Conservation (phyloP, 2,113 vertebrate species). For the Cryptotis parvus region DNA sequence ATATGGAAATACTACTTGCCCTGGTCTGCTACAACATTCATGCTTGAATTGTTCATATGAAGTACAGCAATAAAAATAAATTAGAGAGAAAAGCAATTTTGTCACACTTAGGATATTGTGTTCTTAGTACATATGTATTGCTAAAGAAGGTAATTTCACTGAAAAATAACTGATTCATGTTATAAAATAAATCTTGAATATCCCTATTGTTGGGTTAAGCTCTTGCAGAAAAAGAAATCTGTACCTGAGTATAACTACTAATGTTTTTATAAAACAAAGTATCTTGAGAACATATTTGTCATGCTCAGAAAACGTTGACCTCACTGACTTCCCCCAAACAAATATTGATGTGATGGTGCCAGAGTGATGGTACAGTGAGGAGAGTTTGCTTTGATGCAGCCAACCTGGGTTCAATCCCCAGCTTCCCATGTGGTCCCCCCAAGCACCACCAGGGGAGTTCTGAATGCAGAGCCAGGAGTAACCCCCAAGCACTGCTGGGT, state of each 20-base stretch:
- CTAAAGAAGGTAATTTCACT: constrained; percentile 7
- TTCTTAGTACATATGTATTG: constrained; percentile 6
- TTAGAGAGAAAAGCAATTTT: neutral
- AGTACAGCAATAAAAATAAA: neutral
- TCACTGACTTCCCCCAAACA: neutral
- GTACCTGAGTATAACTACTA: constrained; percentile 16
- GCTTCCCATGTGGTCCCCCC: too few species aligned
- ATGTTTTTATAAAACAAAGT: constrained; percentile 54
- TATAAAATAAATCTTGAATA: constrained; percentile 30
- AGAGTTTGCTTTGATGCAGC: too few species aligned
- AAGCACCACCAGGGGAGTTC: too few species aligned
- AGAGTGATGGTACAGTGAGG: too few species aligned
- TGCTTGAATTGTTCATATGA: constrained; percentile 39
- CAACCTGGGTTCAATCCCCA: too few species aligned
- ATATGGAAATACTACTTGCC: neutral
- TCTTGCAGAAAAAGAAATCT: neutral
- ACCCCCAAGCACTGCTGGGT: too few species aligned
- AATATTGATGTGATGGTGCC: too few species aligned
- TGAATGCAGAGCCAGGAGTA: too few species aligned
- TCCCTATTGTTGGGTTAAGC: neutral
- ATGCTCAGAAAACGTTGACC: constrained; percentile 35
- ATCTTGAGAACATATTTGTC: constrained; percentile 15
- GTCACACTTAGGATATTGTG: neutral
- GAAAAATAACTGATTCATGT: constrained; percentile 31
- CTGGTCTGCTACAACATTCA: neutral